Conservation (phyloP, 2,888 invertebrate genomes). For the Diogma glabrata region DNA sequence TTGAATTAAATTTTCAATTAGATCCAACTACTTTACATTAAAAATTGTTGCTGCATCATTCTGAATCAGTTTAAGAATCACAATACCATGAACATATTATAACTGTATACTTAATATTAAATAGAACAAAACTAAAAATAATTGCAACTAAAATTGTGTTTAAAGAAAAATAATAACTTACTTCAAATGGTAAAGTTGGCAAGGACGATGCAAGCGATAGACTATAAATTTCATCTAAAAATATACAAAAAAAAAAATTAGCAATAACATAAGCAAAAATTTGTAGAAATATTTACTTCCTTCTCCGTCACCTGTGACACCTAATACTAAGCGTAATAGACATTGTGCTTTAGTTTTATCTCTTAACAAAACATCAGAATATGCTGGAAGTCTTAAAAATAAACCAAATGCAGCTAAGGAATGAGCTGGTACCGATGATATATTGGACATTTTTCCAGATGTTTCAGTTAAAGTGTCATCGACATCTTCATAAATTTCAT, state of each 20-base stretch:
- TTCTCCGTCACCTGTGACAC: conserved; percentile 85
- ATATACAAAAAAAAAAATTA: conserved; percentile 6
- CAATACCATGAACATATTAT: no score
- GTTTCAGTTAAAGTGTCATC: conserved; percentile 43
- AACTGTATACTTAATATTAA: no score
- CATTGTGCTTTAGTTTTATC: conserved; percentile 79
- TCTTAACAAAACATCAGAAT: conserved; percentile 76
- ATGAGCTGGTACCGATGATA: conserved; percentile 72
- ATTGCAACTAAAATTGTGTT: no score
- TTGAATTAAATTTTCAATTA: no score
- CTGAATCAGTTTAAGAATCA: no score
- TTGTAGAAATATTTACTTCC: conserved; percentile 57
- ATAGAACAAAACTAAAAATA: no score
- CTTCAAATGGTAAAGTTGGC: conserved; percentile 43
- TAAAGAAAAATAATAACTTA: no score
- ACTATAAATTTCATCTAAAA: conserved; percentile 53
- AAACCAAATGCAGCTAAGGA: conserved; percentile 83
- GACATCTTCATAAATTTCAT: conserved; percentile 50
- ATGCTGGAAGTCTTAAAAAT: conserved; percentile 78
- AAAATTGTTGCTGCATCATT: no score
- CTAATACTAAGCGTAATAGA: conserved; percentile 72
- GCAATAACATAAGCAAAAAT: no score
- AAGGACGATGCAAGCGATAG: conserved; percentile 54
- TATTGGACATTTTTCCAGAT: conserved; percentile 39
- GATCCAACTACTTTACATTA: no score